phyloP scores from a whole-genome alignment of 2,797 vertebrate genomes.

The Acanthornis magna region DNA sequence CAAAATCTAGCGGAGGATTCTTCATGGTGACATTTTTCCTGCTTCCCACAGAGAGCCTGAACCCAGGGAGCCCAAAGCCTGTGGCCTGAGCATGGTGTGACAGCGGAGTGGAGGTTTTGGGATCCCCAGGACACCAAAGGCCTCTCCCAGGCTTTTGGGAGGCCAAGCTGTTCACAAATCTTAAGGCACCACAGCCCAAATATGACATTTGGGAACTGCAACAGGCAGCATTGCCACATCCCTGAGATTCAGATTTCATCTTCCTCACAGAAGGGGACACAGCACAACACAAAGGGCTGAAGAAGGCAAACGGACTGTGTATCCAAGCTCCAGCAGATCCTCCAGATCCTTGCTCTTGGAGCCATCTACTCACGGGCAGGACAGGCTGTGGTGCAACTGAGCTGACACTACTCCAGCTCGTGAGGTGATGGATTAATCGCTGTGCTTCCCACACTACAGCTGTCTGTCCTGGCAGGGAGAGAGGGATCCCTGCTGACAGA shows the following conservation, averaged over 20 bases:
- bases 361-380: not conserved
- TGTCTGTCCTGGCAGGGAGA: not conserved
- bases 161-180: not conserved
- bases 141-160: not conserved
- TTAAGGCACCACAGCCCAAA: not conserved
- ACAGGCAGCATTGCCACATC: not conserved
- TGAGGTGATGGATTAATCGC: not conserved
- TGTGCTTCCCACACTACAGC: not conserved
- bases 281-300: not conserved
- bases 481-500: not conserved
- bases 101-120: not conserved
- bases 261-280: not conserved
- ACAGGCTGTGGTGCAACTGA: not conserved
- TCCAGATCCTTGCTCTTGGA: not conserved
- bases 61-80: not conserved
- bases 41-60: not conserved
- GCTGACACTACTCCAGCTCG: not conserved
- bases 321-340: not conserved
- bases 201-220: not conserved
- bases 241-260: not conserved
- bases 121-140: not conserved
- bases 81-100: accelerated
- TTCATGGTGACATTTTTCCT: not conserved
- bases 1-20: not conserved
- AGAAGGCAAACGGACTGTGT: not conserved